A percentile compares a stretch with the other conserved stretches of the same genome.
phyloP scores from a whole-genome alignment of 2,797 vertebrate genomes.

The Nannoperca obscura region DNA sequence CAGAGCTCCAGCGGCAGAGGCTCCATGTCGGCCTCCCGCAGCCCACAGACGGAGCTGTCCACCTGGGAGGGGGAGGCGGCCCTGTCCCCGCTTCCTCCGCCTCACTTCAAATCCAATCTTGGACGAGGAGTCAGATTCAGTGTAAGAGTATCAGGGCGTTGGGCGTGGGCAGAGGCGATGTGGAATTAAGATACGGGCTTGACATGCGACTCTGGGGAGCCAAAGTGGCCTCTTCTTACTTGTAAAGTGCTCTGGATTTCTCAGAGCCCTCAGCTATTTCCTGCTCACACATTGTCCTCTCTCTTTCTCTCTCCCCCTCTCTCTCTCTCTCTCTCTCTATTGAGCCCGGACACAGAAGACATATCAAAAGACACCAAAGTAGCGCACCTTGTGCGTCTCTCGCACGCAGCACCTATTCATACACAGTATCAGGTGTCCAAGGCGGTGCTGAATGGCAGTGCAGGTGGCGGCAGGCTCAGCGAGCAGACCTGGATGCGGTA shows the following conservation, averaged over 20 bases:
- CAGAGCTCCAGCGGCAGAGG: background rate
- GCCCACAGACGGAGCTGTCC: slow-evolving; percentile 1
- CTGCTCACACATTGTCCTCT: slow-evolving; percentile 1
- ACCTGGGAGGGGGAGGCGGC: background rate
- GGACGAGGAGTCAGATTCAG: slow-evolving; percentile 40
- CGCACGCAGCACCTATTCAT: background rate
- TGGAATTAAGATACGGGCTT: slow-evolving; percentile 66
- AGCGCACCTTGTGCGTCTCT: slow-evolving; percentile 5
- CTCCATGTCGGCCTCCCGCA: background rate
- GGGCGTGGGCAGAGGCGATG: slow-evolving; percentile 13
- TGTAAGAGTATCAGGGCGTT: slow-evolving; percentile 51
- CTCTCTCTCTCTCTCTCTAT: too few species aligned
- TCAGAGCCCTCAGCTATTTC: slow-evolving; percentile 25
- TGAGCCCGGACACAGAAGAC: slow-evolving; percentile 4
- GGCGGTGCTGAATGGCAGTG: background rate
- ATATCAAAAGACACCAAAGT: background rate
- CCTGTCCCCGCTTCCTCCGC: background rate
- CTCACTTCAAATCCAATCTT: slow-evolving; percentile 28
- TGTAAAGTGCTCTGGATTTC: slow-evolving; percentile 32
- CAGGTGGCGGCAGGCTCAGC: background rate
- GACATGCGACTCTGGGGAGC: slow-evolving; percentile 55
- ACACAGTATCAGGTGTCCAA: slow-evolving; percentile 1
- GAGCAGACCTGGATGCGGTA: background rate
- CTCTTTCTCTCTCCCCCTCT: background rate
- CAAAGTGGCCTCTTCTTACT: slow-evolving; percentile 33